Evolutionary conservation across 2,797 vertebrate genomes (phyloP).

Genomic region (Trachurus trachurus): DNA sequence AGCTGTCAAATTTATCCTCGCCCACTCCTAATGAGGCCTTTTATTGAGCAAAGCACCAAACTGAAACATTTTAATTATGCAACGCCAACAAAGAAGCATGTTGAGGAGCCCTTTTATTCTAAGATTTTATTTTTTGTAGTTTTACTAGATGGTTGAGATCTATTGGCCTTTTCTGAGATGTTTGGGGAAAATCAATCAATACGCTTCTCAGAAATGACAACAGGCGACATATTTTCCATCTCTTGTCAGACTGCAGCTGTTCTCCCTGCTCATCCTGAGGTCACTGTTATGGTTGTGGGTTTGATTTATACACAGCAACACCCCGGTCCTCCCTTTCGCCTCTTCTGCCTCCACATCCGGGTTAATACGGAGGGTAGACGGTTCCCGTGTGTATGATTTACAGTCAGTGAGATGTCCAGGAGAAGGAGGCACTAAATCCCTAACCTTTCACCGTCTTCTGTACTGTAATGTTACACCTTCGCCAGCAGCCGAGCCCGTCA

Average conservation of each 20-base stretch:
- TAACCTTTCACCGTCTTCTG: neutral
- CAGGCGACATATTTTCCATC: neutral
- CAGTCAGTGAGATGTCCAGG: slow-evolving; percentile 9
- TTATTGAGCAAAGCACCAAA: neutral
- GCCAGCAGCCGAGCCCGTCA: neutral
- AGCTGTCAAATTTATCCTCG: neutral
- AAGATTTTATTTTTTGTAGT: too few species aligned
- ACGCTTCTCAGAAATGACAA: neutral
- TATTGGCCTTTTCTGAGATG: neutral
- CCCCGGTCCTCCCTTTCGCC: neutral
- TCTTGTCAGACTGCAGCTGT: neutral
- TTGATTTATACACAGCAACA: slow-evolving; percentile 20
- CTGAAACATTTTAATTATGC: too few species aligned
- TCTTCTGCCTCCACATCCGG: neutral
- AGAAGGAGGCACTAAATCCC: slow-evolving; percentile 4
- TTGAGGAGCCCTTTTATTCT: too few species aligned
- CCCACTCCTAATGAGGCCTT: neutral
- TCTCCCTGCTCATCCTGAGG: neutral
- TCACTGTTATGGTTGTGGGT: neutral
- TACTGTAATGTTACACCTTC: slow-evolving; percentile 2
- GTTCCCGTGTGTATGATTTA: slow-evolving; percentile 7
- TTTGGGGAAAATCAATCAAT: too few species aligned
- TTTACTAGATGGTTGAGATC: neutral
- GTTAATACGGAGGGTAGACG: slow-evolving; percentile 2
- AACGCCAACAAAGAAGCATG: too few species aligned